These are phyloP conservation scores for Sceliomorpha sp. DNA, from an alignment of 2,888 invertebrate genomes.

Conservation along the genomic window DNA sequence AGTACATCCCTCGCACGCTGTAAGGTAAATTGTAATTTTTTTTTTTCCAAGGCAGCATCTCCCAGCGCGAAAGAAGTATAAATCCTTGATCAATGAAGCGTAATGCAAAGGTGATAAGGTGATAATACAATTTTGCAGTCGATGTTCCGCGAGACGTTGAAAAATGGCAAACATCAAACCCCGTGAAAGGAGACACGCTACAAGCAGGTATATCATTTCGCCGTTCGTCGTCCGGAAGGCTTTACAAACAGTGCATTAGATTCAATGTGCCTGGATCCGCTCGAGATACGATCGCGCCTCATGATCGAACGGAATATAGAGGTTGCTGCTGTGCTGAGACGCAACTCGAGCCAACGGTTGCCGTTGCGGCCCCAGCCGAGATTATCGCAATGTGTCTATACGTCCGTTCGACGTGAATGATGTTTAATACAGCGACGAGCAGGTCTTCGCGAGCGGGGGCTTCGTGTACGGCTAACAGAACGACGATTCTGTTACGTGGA, in stretches of 20 bases:
- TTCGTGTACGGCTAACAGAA: conserved; percentile 38
- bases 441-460: conserved; percentile 30
- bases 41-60: no score
- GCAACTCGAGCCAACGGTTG: conserved; percentile 37
- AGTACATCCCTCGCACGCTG: no score
- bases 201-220: conserved; percentile 49
- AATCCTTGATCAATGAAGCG: no score
- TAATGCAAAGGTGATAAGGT: no score
- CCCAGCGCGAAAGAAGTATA: no score
- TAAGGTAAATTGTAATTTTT: no score
- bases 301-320: conserved; percentile 52
- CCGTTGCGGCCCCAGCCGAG: conserved; percentile 36
- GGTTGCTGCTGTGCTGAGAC: conserved; percentile 38
- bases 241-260: conserved; percentile 53
- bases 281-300: conserved; percentile 49
- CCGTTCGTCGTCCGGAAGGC: conserved; percentile 49
- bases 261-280: conserved; percentile 42
- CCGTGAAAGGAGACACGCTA: conserved; percentile 22
- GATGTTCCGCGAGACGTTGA: conserved; percentile 29
- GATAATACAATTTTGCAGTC: conserved; percentile 1
- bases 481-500: conserved; percentile 57
- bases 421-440: conserved; percentile 49
- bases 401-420: conserved; percentile 53
- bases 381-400: conserved; percentile 57
- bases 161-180: conserved; percentile 40